Conservation (phyloP, 2,888 invertebrate genomes). For the Lasioglossum marginatum region DNA sequence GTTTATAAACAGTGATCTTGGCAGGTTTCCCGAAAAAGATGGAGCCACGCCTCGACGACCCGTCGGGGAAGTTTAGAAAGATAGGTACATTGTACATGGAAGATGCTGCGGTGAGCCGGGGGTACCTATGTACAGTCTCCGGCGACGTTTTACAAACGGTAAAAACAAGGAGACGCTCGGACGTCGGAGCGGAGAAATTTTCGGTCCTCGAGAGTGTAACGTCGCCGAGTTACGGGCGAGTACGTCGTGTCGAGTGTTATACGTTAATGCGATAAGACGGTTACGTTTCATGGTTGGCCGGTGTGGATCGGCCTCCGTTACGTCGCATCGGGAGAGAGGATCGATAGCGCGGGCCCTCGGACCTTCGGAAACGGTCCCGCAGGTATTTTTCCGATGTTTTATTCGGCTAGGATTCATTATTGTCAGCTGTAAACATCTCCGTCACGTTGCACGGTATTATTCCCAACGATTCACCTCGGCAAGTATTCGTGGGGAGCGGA, state of each 20-base stretch:
- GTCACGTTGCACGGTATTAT: conserved; percentile 50
- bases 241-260: not conserved
- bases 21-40: conserved; percentile 70
- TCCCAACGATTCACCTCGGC: conserved; percentile 50
- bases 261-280: conserved; percentile 9
- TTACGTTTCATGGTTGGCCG: not conserved
- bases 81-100: conserved; percentile 23
- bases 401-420: conserved; percentile 53
- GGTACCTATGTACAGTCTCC: conserved; percentile 25
- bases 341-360: conserved; percentile 30
- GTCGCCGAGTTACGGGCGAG: not conserved
- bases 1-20: conserved; percentile 73
- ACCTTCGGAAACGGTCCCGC: conserved; percentile 11
- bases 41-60: conserved; percentile 59
- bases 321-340: not conserved
- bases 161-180: not conserved
- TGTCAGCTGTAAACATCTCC: conserved; percentile 55
- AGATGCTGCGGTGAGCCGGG: conserved; percentile 25
- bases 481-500: conserved; percentile 59
- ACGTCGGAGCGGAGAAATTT: conserved; percentile 8
- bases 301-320: conserved; percentile 5
- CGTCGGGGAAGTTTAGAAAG: conserved; percentile 32
- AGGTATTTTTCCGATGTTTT: conserved; percentile 38
- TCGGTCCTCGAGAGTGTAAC: not conserved
- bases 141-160: not conserved